Conservation (phyloP, 2,888 invertebrate species). For the Aleiodes alternator region DNA sequence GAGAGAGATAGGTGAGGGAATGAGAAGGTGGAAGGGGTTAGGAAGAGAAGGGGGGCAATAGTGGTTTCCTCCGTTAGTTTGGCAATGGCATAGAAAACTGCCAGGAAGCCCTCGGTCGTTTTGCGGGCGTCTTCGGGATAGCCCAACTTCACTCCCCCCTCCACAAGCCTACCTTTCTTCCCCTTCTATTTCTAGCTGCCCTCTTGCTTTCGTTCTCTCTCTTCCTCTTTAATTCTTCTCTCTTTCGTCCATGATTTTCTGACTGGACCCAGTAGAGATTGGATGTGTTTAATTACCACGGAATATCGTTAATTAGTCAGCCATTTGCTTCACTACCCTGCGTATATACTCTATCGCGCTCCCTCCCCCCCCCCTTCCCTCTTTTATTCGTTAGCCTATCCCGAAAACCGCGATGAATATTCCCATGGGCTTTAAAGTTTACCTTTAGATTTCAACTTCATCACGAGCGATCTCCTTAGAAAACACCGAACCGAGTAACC, state of each 20-base stretch:
- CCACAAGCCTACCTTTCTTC: background rate
- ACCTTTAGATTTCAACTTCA: slow-evolving; percentile 50
- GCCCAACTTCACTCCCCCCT: slow-evolving; percentile 64
- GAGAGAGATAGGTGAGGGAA: slow-evolving; percentile 4
- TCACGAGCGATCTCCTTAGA: slow-evolving; percentile 57
- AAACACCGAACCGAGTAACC: slow-evolving; percentile 52
- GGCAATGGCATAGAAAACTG: slow-evolving; percentile 67
- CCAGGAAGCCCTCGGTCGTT: slow-evolving; percentile 49
- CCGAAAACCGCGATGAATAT: slow-evolving; percentile 45
- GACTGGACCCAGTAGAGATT: slow-evolving; percentile 58
- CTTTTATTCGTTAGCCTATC: slow-evolving; percentile 42
- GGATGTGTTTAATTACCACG: slow-evolving; percentile 73
- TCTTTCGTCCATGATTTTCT: slow-evolving; percentile 37
- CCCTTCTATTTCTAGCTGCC: slow-evolving; percentile 60
- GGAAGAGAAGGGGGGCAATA: slow-evolving; percentile 61
- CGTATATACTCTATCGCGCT: background rate
- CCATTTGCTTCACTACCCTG: slow-evolving; percentile 46
- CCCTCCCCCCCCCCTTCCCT: background rate
- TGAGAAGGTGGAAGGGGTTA: slow-evolving; percentile 16
- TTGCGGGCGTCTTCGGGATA: slow-evolving; percentile 50
- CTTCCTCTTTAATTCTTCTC: slow-evolving; percentile 17
- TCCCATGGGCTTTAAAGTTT: slow-evolving; percentile 34
- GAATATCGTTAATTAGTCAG: slow-evolving; percentile 74
- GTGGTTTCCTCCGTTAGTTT: slow-evolving; percentile 62
- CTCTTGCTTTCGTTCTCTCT: too few species aligned